Base-by-base conservation (phyloP, 2,888 invertebrate species). In the Acheta domesticus region DNA sequence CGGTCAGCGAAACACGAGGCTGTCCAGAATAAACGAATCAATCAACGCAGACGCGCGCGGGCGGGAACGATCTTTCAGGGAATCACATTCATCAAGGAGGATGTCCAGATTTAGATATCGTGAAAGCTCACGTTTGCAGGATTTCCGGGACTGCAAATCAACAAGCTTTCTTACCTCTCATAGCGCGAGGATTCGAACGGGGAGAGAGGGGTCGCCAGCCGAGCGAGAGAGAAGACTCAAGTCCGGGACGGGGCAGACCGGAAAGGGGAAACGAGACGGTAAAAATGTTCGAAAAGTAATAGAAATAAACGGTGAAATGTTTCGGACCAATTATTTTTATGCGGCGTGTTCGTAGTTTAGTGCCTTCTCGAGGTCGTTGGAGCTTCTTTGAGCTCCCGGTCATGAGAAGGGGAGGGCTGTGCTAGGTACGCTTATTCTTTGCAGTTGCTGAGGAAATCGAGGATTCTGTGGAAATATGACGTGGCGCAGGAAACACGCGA, bases 71-170 rank as follows among this genome's bases (percentile, higher is more conserved):
- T 62, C 62, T 62, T 14, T 62, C 14, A 5, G n/a, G 16, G n/a
- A 19, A 62, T 62, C 16, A 62, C 62, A 62, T 62, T 62, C n/a
- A 62, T 62, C 62, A 62, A 62, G 14, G 62, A 36, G 62, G 62
- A 62, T 62, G 62, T n/a, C n/a, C 16, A 14, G 62, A 62, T 62
- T 62, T 16, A 19, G 62, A 62, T 62, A 14, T 62, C 62, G 14
- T n/a, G 62, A 62, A n/a, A 62, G n/a, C 62, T 62, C 62, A 62
- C 62, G 62, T 62, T 62, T 62, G 16, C 62, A 62, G 62, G 62
- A n/a, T 62, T 62, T 62, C 62, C 62, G 62, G 62, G 62, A 62
- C 62, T 62, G 62, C 62, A 62, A 62, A 62, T 62, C 62, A 62
- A 62, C 16, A n/a, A 4, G 62, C 62, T 62, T 62, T 62, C 16